Percentiles rank a stretch among this genome's conserved stretches.
Conservation (phyloP, 2,888 invertebrate genomes). For the Agriopis aurantiaria region DNA sequence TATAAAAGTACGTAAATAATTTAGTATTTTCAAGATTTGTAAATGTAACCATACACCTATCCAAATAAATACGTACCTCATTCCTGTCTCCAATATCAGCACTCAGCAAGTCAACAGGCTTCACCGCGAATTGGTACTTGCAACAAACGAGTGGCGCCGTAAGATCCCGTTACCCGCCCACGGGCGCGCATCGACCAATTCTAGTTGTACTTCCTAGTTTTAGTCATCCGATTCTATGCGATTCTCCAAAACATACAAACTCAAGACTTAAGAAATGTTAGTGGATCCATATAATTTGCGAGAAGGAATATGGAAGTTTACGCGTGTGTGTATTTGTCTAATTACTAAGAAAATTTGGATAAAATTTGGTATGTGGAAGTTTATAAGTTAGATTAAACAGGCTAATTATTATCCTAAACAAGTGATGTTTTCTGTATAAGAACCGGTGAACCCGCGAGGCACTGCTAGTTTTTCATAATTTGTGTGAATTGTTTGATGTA, state of each 20-base stretch:
- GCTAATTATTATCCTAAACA: too few relatives aligned
- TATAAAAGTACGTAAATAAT: too few relatives aligned
- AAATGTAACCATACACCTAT: background rate
- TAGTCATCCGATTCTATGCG: slow-evolving; percentile 48
- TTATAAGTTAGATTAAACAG: too few relatives aligned
- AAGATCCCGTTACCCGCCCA: slow-evolving; percentile 77
- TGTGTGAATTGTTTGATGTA: background rate
- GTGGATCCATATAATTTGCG: too few relatives aligned
- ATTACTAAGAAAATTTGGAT: too few relatives aligned
- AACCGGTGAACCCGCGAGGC: too few relatives aligned
- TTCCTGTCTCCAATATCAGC: slow-evolving; percentile 49
- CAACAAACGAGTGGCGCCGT: slow-evolving; percentile 58
- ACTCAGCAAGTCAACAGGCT: slow-evolving; percentile 22
- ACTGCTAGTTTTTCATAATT: too few relatives aligned
- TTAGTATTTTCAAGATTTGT: background rate
- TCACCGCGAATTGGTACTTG: slow-evolving; percentile 41
- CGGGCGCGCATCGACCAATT: slow-evolving; percentile 59
- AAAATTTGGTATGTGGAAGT: too few relatives aligned
- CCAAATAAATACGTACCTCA: slow-evolving; percentile 19
- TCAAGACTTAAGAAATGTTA: background rate
- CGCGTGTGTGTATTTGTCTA: too few relatives aligned
- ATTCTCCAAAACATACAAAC: slow-evolving; percentile 39
- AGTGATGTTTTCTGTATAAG: too few relatives aligned
- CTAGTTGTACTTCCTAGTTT: slow-evolving; percentile 56
- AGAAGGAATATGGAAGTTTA: too few relatives aligned